Evolutionary conservation across 2,113 vertebrate species (phyloP).

Genomic region (Saccopteryx leptura): DNA sequence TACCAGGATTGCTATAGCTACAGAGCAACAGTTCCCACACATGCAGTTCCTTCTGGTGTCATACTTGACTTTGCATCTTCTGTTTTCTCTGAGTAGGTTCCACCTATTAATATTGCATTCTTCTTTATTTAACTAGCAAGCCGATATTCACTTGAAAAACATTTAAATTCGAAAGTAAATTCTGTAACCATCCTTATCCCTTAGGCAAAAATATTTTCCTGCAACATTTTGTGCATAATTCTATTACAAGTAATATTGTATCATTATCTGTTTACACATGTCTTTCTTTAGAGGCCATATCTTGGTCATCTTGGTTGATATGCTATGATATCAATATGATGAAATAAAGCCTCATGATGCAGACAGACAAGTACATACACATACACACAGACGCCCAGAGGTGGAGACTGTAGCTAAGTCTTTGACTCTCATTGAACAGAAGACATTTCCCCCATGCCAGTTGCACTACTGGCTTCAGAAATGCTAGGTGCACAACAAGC

Average conservation of each 20-base stretch:
- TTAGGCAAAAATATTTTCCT: background rate
- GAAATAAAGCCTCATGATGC: background rate
- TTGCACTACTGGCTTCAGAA: background rate
- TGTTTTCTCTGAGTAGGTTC: background rate
- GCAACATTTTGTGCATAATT: background rate
- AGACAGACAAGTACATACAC: background rate
- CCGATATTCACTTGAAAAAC: background rate
- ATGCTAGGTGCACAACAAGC: background rate
- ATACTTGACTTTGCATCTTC: background rate
- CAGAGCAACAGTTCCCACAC: rapidly evolving
- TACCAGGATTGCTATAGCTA: too few species aligned
- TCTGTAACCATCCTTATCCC: background rate
- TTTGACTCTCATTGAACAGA: background rate
- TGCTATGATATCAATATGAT: background rate
- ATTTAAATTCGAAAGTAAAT: conserved; percentile 35
- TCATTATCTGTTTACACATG: background rate
- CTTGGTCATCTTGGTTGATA: background rate
- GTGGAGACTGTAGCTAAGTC: rapidly evolving
- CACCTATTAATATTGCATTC: background rate
- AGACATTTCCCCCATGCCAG: background rate
- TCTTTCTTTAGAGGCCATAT: background rate
- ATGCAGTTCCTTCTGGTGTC: background rate
- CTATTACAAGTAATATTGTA: background rate
- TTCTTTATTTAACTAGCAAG: background rate
- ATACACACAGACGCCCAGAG: too few species aligned